Base-by-base conservation (phyloP, 1,140 invertebrate species). In the Nylanderia fulva region DNA sequence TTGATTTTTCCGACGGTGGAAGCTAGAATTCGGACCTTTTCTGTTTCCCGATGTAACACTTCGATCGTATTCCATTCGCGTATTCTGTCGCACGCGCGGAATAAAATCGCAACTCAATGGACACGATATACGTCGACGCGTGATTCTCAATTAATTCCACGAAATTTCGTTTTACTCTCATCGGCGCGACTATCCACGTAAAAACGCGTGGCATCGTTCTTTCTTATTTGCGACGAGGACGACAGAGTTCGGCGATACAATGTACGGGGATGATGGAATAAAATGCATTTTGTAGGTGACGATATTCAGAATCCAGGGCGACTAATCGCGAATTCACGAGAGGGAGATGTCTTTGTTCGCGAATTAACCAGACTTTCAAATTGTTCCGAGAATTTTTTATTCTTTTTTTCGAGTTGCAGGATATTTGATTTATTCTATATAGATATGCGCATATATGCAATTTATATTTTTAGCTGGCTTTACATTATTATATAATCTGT, bases 71-170 rank as follows among this genome's bases (percentile, higher is more conserved):
- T n/a, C 18, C 5, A 13, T 27, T 27, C 5, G 18, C 58, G 15
- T 76, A n/a, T n/a, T n/a, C n/a, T 75, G 18, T 60, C 24, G 24
- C 56, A 18, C 52, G 27, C 52, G 29, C 36, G 27, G n/a, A 60
- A 60, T 74, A 85, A 75, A 80, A 88, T 88, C 42, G n/a, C 29
- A 68, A 66, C 45, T 27, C 39, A 36, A 8, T 18, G 45, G 64
- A 88, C 85, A 69, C n/a, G 69, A 58, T 24, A 54, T 8, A 39
- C 68, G 64, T 61, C 83, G 86, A 88, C 82, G 45, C 45, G 45
- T 18, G 83, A 88, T 85, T 85, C 36, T 69, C 83, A 88, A 88
- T 88, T 88, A 48, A 88, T 72, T n/a, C 69, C n/a, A 82, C 54
- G 75, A 85, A 88, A 88, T 85, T 85, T 88, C 54, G 80, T 88